Base-by-base conservation (phyloP, 2,797 vertebrate species). In the Myiotriccus ornatus region DNA sequence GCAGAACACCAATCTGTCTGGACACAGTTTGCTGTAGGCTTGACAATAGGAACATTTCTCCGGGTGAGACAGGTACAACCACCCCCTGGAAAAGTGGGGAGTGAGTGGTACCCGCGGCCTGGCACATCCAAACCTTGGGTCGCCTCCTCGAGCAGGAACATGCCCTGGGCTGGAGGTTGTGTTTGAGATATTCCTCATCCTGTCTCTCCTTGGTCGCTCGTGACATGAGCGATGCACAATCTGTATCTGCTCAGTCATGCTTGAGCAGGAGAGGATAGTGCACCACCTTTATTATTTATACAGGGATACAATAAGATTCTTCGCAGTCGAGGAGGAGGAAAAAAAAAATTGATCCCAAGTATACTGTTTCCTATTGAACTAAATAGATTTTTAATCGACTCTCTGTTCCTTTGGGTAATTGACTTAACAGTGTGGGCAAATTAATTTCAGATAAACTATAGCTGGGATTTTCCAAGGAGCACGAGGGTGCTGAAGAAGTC, bases 1-100 rank as follows among this genome's bases (percentile, higher is more conserved):
- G 97, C 96, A 95, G 79, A 92, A 96, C 74, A 95, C 93, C 90
- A 93, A 96, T 96, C 96, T 96, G 92, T 97, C 96, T 90, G 95
- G 96, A 95, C 94, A 94, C 67, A 90, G 87, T 96, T 96, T 90
- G 93, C 94, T 97, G 89, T 96, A 95, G 96, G 96, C 94, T 97
- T 89, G 94, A 97, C 96, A 96, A 94, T 87, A 90, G 95, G 91
- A 97, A 86, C 93, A 86, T 95, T 97, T 95, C 93, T 91, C 92
- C 77, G 55, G 90, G 88, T 95, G 81, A 96, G 78, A 39, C 78
- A 84, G 91, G 93, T 89, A 82, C 78, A 91, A 6, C 34, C 77
- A 44, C 4, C 10, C 62, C 30, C 70, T 73, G 67, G 43, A 87
- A 94, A 77, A 1, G 4, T 1, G 3, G 46, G 43, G 62, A 75